Evolutionary conservation across 2,888 invertebrate species (phyloP).

Genomic region (Dryobota labecula): DNA sequence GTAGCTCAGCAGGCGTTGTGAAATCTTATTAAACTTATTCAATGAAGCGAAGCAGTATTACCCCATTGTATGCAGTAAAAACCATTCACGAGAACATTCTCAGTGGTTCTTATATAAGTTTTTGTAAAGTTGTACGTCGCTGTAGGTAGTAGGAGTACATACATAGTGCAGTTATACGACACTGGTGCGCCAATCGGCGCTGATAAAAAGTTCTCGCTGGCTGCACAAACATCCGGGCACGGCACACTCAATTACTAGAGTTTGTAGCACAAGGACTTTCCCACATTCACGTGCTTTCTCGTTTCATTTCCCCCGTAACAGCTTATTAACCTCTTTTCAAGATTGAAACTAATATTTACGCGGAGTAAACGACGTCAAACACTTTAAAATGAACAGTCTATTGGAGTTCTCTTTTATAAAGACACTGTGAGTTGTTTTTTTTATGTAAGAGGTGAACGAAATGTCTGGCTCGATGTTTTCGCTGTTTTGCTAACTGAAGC

Average conservation of each 20-base stretch:
- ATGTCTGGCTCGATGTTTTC: constrained; percentile 9
- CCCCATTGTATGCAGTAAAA: constrained; percentile 63
- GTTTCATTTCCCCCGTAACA: constrained; percentile 69
- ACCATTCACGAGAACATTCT: constrained; percentile 63
- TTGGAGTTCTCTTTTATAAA: constrained; percentile 19
- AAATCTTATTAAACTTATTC: constrained; percentile 68
- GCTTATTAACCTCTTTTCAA: constrained; percentile 77
- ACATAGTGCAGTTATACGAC: constrained; percentile 78
- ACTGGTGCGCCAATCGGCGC: constrained; percentile 80
- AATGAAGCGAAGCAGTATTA: constrained; percentile 65
- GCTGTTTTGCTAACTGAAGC: neutral
- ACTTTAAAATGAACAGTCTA: constrained; percentile 56
- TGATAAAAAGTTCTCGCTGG: constrained; percentile 84
- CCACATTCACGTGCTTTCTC: constrained; percentile 76
- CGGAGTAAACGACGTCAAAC: constrained; percentile 68
- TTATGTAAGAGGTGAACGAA: neutral
- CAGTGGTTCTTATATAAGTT: constrained; percentile 68
- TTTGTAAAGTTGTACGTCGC: constrained; percentile 63
- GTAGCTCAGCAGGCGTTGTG: constrained; percentile 45
- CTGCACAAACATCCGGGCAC: constrained; percentile 85
- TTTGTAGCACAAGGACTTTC: constrained; percentile 82
- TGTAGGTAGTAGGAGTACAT: constrained; percentile 34
- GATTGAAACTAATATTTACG: constrained; percentile 73
- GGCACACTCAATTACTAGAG: constrained; percentile 86
- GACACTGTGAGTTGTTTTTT: constrained; percentile 20